These are phyloP conservation scores for Halichoeres trimaculatus DNA, from an alignment of 2,113 vertebrate species.

Conservation along the genomic window DNA sequence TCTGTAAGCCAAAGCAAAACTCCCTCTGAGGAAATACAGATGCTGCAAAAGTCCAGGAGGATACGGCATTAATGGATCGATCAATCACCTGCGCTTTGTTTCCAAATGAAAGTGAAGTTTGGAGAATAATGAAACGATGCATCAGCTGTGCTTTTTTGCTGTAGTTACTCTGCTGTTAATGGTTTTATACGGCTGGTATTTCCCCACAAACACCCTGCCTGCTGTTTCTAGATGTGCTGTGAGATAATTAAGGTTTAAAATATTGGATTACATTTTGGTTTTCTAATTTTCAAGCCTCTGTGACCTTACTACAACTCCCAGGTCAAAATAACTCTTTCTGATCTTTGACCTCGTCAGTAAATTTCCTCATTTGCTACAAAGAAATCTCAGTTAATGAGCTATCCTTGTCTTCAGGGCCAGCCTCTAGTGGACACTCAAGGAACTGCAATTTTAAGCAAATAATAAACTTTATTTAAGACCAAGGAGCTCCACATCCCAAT, in stretches of 20 bases:
- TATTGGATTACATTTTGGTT: conserved; percentile 10
- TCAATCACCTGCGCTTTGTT: conserved; percentile 1
- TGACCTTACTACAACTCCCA: background rate
- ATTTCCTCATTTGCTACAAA: too few relatives aligned
- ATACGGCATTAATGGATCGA: background rate
- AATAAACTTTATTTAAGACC: too few relatives aligned
- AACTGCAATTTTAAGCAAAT: too few relatives aligned
- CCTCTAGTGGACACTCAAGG: too few relatives aligned
- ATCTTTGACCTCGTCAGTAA: too few relatives aligned
- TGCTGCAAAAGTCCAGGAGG: conserved; percentile 1
- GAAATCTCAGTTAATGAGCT: too few relatives aligned
- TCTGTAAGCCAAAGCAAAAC: conserved; percentile 7
- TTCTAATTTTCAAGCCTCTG: conserved; percentile 2
- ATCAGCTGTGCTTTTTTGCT: background rate
- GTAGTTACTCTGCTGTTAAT: background rate
- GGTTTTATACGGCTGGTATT: background rate
- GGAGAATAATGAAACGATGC: background rate
- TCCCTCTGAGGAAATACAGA: conserved; percentile 5
- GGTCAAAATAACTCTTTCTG: background rate
- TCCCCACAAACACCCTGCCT: background rate
- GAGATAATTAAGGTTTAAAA: background rate
- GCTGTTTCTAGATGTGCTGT: background rate
- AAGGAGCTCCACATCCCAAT: too few relatives aligned
- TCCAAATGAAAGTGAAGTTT: background rate
- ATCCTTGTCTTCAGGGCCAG: too few relatives aligned